Base-by-base conservation (phyloP, 2,888 invertebrate species). In the Gymnoscelis rufifasciata region DNA sequence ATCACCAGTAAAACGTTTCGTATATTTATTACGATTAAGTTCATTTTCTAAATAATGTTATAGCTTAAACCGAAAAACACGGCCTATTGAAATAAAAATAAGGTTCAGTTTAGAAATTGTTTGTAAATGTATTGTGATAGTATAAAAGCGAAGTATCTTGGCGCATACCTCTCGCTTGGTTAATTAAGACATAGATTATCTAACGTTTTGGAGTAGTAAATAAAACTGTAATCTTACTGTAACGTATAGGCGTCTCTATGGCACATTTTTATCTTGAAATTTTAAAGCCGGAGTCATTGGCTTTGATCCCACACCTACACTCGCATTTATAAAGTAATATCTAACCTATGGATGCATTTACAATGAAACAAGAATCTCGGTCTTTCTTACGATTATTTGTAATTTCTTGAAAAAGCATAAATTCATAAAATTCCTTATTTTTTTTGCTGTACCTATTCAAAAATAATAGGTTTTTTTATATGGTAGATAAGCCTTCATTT, bases 111-210 rank as follows among this genome's bases (percentile, higher is more conserved):
- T 57, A 1, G 13, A 37, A 38, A 45, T 11, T 14, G n/a, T 15
- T 7, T 10, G n/a, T 7, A 33, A 26, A 33, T 12, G 56, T 46
- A 47, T 59, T 45, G 43, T 42, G 35, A 49, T 54, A 56, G 55
- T 54, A 58, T 58, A 57, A 61, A 61, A 57, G 57, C 57, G 55
- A 2, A 50, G 58, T 66, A 56, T 60, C 62, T 54, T 64, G 59
- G 76, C 74, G 71, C 62, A 58, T 64, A 69, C 68, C 78, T 75
- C 81, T 78, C 81, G 82, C 80, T 82, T 73, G 73, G 84, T 87
- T 88, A 88, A 88, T 88, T 87, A 88, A 88, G 88, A 88, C 87
- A 83, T 86, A 83, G 80, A 84, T 87, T 87, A 88, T 86, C 83
- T 78, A 86, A 80, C 82, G 82, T 79, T 83, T 83, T 79, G 69